Percentiles rank a stretch among this genome's conserved stretches.
Evolutionary conservation across 2,797 vertebrate genomes (phyloP).

Genomic region (Eptatretus atami): DNA sequence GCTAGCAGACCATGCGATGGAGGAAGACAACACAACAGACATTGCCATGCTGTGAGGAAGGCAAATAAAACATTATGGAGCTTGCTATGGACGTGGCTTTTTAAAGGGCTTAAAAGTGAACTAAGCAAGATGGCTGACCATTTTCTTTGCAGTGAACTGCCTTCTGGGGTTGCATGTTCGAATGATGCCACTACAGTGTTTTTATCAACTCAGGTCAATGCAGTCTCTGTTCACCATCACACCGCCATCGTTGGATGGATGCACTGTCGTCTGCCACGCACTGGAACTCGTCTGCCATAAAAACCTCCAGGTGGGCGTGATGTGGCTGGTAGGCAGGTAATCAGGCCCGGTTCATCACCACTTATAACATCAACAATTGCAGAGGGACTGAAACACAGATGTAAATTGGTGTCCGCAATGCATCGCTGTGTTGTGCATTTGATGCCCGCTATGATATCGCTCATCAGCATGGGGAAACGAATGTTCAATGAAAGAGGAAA

Average conservation of each 20-base stretch:
- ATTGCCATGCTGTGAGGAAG: no score
- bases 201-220: conserved; percentile 77
- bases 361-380: background rate
- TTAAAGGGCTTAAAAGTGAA: no score
- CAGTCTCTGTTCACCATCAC: conserved; percentile 76
- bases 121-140: conserved; percentile 18
- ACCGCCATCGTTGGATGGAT: conserved; percentile 83
- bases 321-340: conserved; percentile 22
- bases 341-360: no score
- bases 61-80: no score
- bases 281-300: conserved; percentile 70
- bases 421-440: background rate
- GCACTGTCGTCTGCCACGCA: conserved; percentile 67
- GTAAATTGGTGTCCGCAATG: background rate
- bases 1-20: no score
- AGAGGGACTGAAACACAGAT: background rate
- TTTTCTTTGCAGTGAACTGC: conserved; percentile 82
- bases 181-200: conserved; percentile 62
- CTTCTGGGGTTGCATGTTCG: conserved; percentile 55
- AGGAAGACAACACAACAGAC: no score
- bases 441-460: background rate
- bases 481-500: background rate
- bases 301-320: conserved; percentile 75
- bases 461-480: no score
- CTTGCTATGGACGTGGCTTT: no score